These are phyloP conservation scores for Pyrrhosoma nymphula DNA, from an alignment of 2,888 invertebrate genomes.

Conservation along the genomic window DNA sequence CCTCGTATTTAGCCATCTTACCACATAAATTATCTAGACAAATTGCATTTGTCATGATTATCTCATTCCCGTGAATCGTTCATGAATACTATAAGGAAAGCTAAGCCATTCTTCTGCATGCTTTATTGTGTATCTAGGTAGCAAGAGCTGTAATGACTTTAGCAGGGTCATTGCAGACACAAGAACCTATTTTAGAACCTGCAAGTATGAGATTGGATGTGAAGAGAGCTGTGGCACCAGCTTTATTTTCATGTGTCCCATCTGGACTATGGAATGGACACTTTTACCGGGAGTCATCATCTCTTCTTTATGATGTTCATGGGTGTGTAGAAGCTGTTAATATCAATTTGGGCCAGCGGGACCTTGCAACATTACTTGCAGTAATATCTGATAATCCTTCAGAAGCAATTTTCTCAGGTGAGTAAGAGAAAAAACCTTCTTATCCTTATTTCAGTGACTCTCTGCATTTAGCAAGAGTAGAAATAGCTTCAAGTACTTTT, in stretches of 20 bases:
- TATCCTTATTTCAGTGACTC: slow-evolving; percentile 30
- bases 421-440: background rate
- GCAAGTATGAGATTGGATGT: slow-evolving; percentile 86
- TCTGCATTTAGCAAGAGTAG: background rate
- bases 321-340: slow-evolving; percentile 84
- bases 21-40: too few relatives aligned
- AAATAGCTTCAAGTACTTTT: slow-evolving; percentile 67
- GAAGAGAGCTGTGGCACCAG: slow-evolving; percentile 82
- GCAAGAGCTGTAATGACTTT: slow-evolving; percentile 82
- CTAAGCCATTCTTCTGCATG: background rate
- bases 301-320: slow-evolving; percentile 82
- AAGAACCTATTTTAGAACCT: slow-evolving; percentile 89
- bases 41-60: too few relatives aligned
- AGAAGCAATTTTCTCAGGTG: slow-evolving; percentile 73
- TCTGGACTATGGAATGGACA: background rate
- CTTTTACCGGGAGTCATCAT: slow-evolving; percentile 72
- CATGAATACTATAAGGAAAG: background rate
- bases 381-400: slow-evolving; percentile 87
- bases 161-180: slow-evolving; percentile 86
- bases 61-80: too few relatives aligned
- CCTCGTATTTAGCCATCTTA: too few relatives aligned
- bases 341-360: slow-evolving; percentile 87
- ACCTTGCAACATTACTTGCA: slow-evolving; percentile 85
- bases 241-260: slow-evolving; percentile 2
- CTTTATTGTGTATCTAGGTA: slow-evolving; percentile 2